These are phyloP conservation scores for Cotesia congregata DNA, from an alignment of 2,888 invertebrate species.

Conservation along the genomic window DNA sequence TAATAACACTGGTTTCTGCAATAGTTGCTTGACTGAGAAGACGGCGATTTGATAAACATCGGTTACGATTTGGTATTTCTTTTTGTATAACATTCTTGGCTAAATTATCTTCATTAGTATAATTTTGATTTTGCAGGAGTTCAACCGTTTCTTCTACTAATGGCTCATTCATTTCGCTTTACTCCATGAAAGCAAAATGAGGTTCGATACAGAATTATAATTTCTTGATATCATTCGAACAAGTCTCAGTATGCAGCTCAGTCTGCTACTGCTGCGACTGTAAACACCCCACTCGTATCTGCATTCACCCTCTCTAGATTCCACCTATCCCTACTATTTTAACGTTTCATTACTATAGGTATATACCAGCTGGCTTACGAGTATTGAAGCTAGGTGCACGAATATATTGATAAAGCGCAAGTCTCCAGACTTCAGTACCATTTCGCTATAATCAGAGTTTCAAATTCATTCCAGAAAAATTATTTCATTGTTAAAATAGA, in stretches of 20 bases:
- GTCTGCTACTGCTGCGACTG: not conserved
- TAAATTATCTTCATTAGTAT: conserved; percentile 61
- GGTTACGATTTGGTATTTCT: conserved; percentile 64
- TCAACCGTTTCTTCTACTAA: conserved; percentile 61
- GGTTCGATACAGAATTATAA: not conserved
- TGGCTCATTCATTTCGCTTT: conserved; percentile 59
- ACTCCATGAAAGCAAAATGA: conserved; percentile 54
- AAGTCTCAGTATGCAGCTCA: not conserved
- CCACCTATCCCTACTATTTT: not conserved
- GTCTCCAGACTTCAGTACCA: not conserved
- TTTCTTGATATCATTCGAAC: not conserved
- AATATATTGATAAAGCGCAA: not conserved
- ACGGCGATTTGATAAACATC: conserved; percentile 61
- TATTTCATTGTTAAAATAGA: too few species aligned
- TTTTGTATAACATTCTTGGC: conserved; percentile 64
- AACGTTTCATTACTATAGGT: not conserved
- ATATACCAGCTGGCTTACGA: not conserved
- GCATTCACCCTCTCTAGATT: not conserved
- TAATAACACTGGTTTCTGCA: conserved; percentile 53
- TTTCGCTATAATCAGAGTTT: not conserved
- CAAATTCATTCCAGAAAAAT: too few species aligned
- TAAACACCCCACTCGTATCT: not conserved
- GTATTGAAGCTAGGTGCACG: not conserved
- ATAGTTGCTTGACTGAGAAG: conserved; percentile 60
- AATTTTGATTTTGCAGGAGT: conserved; percentile 55